These are phyloP conservation scores for Drosophila nr. fundita DNA, from an alignment of 2,888 invertebrate species.

Conservation along the genomic window DNA sequence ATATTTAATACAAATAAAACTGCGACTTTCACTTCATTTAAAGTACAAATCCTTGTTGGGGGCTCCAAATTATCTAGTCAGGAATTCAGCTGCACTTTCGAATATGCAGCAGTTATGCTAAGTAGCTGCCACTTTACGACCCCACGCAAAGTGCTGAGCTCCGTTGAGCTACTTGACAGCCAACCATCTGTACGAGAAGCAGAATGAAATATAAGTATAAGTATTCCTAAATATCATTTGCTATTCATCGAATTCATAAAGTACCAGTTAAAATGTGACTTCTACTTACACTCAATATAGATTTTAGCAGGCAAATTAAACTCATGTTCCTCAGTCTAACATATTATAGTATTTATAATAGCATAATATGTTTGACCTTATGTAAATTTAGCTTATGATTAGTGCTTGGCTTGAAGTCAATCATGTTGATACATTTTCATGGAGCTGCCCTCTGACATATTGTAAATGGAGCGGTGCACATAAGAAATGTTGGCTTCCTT, in stretches of 20 bases:
- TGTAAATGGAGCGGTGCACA: slow-evolving; percentile 25
- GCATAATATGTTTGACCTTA: not conserved
- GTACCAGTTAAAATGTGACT: not conserved
- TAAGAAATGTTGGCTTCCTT: slow-evolving; percentile 30
- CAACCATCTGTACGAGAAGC: not conserved
- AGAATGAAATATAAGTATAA: not conserved
- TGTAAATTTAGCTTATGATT: slow-evolving; percentile 6
- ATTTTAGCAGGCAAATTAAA: not conserved
- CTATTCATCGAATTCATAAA: not conserved
- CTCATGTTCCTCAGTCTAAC: not conserved
- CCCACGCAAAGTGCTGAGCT: not conserved
- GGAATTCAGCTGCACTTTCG: slow-evolving; percentile 35
- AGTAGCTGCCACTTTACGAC: slow-evolving; percentile 17
- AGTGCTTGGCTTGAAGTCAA: not conserved
- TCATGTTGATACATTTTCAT: slow-evolving; percentile 28
- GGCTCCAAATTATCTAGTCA: slow-evolving; percentile 31
- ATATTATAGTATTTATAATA: not conserved
- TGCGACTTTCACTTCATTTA: slow-evolving; percentile 74
- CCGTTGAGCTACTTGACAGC: slow-evolving; percentile 1
- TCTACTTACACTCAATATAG: not conserved
- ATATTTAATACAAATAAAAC: slow-evolving; percentile 75
- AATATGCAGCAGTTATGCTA: slow-evolving; percentile 21
- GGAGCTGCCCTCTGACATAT: slow-evolving; percentile 19
- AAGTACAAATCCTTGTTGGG: slow-evolving; percentile 54
- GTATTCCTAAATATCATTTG: not conserved